Evolutionary conservation across 2,113 vertebrate species (phyloP).

Genomic region (Dryoscopus gambensis): DNA sequence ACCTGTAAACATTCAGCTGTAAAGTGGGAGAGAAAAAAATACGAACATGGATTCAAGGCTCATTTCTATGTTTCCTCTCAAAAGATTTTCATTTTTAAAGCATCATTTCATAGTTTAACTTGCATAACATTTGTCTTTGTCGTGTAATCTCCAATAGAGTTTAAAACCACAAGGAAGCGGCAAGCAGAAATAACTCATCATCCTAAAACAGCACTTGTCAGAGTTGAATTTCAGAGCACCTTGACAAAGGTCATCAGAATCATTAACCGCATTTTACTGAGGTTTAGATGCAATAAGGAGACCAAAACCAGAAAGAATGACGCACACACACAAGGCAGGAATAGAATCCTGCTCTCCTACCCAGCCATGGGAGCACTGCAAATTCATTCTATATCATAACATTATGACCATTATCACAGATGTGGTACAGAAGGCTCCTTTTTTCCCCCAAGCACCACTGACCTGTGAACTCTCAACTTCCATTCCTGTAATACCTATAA

Average conservation of each 20-base stretch:
- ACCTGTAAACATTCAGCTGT: neutral
- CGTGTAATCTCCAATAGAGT: neutral
- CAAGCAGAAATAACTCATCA: neutral
- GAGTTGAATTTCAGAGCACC: neutral
- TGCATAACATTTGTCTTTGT: neutral
- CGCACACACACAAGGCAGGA: fast-evolving
- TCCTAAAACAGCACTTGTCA: neutral
- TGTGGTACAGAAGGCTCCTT: neutral
- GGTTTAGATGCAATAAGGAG: neutral
- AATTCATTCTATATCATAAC: neutral
- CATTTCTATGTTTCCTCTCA: neutral
- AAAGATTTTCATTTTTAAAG: neutral
- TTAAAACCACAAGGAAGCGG: neutral
- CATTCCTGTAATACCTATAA: neutral
- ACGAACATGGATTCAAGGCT: neutral
- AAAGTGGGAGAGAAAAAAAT: neutral
- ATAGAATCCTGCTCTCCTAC: neutral
- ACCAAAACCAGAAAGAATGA: neutral
- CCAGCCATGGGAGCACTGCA: neutral
- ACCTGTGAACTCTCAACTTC: neutral
- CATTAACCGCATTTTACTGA: neutral
- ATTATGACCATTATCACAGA: neutral
- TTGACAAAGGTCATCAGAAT: neutral
- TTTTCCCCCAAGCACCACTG: neutral
- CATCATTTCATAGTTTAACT: neutral